These are phyloP conservation scores for Scaptomyza caliginosa DNA, from an alignment of 2,888 invertebrate genomes.

Conservation along the genomic window DNA sequence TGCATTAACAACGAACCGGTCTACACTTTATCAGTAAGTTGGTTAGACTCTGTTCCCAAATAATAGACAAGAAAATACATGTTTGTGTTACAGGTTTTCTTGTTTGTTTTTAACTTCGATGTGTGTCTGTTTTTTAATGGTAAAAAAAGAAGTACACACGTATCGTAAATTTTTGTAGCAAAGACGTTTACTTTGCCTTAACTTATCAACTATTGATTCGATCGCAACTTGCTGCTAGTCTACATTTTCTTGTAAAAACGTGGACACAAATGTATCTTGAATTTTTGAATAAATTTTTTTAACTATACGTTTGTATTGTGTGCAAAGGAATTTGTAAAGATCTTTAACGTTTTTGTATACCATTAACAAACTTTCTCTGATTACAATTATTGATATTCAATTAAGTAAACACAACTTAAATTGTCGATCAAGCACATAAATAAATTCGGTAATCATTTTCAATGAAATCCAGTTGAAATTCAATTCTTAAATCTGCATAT, in stretches of 20 bases:
- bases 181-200: too few relatives aligned
- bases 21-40: slow-evolving; percentile 16
- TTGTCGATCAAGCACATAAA: not conserved
- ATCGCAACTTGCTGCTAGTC: not conserved
- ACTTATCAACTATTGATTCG: too few relatives aligned
- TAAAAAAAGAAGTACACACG: not conserved
- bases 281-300: too few relatives aligned
- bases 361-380: not conserved
- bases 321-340: too few relatives aligned
- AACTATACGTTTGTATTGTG: too few relatives aligned
- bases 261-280: not conserved
- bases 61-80: not conserved
- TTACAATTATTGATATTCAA: not conserved
- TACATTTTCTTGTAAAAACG: not conserved
- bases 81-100: not conserved
- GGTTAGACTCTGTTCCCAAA: not conserved
- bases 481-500: not conserved
- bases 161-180: not conserved
- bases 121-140: not conserved
- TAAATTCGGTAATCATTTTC: not conserved
- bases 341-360: not conserved
- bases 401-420: too few relatives aligned
- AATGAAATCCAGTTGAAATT: not conserved
- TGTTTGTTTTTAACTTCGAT: not conserved
- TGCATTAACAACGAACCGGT: slow-evolving; percentile 35